These are phyloP conservation scores for Trichogramma pretiosum DNA, from an alignment of 1,140 invertebrate species.

Conservation along the genomic window DNA sequence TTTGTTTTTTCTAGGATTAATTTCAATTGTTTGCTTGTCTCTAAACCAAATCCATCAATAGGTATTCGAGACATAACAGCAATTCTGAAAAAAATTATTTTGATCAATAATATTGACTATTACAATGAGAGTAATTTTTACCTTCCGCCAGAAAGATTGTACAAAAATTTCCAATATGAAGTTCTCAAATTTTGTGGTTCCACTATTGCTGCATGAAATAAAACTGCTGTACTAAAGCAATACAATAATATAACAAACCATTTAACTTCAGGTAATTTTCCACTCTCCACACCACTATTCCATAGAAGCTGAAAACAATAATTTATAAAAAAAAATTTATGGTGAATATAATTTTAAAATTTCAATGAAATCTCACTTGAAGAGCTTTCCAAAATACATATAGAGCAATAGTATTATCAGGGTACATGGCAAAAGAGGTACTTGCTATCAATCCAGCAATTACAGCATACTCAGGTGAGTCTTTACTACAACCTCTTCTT, in stretches of 20 bases:
- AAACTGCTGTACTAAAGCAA: slow-evolving; percentile 65
- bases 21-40: slow-evolving; percentile 40
- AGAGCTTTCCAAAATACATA: slow-evolving; percentile 66
- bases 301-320: slow-evolving; percentile 50
- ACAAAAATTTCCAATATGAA: slow-evolving; percentile 78
- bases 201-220: slow-evolving; percentile 72
- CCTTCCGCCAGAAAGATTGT: slow-evolving; percentile 66
- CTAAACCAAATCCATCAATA: slow-evolving; percentile 52
- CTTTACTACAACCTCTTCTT: slow-evolving; percentile 47
- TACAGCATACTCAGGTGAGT: slow-evolving; percentile 52
- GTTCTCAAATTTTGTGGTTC: slow-evolving; percentile 69
- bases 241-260: slow-evolving; percentile 63
- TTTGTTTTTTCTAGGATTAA: slow-evolving; percentile 37
- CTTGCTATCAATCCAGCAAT: slow-evolving; percentile 58
- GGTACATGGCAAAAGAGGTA: slow-evolving; percentile 54
- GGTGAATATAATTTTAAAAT: background rate
- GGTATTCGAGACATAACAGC: slow-evolving; percentile 47
- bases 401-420: slow-evolving; percentile 58
- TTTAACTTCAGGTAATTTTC: slow-evolving; percentile 52
- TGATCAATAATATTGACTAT: too few species aligned
- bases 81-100: slow-evolving; percentile 42
- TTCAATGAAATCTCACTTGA: slow-evolving; percentile 45
- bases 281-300: slow-evolving; percentile 49
- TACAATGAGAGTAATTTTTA: slow-evolving; percentile 32
- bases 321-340: slow-evolving; percentile 8